Percentiles rank a stretch among this genome's conserved stretches.
phyloP scores from a whole-genome alignment of 2,888 invertebrate genomes.

The Phengaris arion region DNA sequence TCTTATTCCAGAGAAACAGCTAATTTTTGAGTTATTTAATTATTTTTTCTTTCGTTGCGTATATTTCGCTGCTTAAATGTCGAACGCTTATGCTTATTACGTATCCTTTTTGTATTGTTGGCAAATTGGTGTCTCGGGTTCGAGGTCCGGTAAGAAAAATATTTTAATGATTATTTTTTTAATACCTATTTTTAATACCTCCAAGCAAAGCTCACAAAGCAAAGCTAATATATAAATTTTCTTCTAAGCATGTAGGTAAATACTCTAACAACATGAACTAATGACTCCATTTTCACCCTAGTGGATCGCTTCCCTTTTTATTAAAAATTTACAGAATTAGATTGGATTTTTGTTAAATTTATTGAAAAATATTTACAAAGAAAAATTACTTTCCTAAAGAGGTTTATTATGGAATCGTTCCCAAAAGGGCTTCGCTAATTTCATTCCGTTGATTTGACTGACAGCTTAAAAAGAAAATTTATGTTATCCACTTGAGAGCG shows the following conservation, averaged over 20 bases:
- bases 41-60: too few species aligned
- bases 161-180: too few species aligned
- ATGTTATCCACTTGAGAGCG: constrained; percentile 23
- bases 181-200: too few species aligned
- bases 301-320: constrained; percentile 44
- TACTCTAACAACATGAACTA: neutral
- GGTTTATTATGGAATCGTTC: constrained; percentile 26
- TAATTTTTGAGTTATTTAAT: too few species aligned
- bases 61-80: too few species aligned
- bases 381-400: constrained; percentile 30
- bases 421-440: constrained; percentile 31
- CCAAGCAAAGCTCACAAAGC: neutral
- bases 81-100: too few species aligned
- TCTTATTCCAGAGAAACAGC: too few species aligned
- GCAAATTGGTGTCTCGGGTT: too few species aligned
- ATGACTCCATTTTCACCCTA: neutral
- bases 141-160: too few species aligned
- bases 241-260: neutral
- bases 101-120: too few species aligned
- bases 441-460: constrained; percentile 30
- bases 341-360: constrained; percentile 60
- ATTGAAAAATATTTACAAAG: constrained; percentile 44
- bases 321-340: constrained; percentile 57
- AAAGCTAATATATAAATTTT: neutral
- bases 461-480: constrained; percentile 27